Percentiles rank a stretch among this genome's conserved stretches.
Evolutionary conservation across 1,140 invertebrate genomes (phyloP).

Genomic region (Lordiphosa mommai): DNA sequence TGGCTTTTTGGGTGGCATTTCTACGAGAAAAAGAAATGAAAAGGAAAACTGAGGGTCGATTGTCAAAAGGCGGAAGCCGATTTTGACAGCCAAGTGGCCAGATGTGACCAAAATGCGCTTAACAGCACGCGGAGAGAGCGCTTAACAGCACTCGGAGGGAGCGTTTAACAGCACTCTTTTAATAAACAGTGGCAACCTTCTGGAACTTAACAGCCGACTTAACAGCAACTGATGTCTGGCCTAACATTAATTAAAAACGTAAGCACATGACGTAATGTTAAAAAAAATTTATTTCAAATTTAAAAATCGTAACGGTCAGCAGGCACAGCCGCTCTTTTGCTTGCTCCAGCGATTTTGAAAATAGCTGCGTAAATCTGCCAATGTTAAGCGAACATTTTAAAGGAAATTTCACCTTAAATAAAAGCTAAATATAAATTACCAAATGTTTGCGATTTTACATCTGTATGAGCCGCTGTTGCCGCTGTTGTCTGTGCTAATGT

Average conservation of each 20-base stretch:
- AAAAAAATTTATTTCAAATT: conserved; percentile 6
- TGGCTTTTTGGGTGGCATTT: conserved; percentile 85
- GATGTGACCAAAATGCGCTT: conserved; percentile 9
- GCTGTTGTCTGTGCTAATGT: conserved; percentile 2
- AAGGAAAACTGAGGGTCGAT: conserved; percentile 70
- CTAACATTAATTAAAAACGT: conserved; percentile 4
- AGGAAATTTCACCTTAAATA: not conserved
- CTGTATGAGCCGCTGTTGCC: conserved; percentile 18
- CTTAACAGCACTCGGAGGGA: not conserved
- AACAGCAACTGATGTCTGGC: not conserved
- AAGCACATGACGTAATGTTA: not conserved
- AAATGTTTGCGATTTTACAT: conserved; percentile 63
- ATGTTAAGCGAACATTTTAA: not conserved
- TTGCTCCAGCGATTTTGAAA: conserved; percentile 27
- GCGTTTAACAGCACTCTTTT: not conserved
- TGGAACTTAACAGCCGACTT: no score
- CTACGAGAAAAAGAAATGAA: conserved; percentile 80
- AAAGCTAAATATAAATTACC: conserved; percentile 14
- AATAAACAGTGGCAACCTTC: not conserved
- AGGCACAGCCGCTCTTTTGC: conserved; percentile 52
- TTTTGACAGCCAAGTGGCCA: conserved; percentile 52
- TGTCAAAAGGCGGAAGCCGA: conserved; percentile 73
- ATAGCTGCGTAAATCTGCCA: conserved; percentile 58
- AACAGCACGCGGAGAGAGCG: conserved; percentile 8
- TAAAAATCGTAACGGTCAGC: conserved; percentile 15